A percentile compares a stretch with the other conserved stretches of the same genome.
Evolutionary conservation across 2,113 vertebrate genomes (phyloP).

Genomic region (Megaceryle maxima): DNA sequence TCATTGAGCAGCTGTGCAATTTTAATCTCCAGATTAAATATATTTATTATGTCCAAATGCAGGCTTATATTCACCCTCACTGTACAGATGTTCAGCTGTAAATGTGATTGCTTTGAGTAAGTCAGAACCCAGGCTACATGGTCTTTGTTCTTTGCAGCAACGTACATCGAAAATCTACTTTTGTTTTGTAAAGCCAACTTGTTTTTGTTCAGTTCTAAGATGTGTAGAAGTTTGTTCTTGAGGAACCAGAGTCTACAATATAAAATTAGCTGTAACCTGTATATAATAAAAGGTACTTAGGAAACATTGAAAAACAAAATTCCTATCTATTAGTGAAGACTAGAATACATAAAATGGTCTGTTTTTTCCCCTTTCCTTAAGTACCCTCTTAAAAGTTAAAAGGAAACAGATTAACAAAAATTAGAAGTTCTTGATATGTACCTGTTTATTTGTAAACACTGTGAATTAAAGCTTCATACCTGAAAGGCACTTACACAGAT

Average conservation of each 20-base stretch:
- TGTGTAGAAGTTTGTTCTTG: background rate
- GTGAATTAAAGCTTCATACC: background rate
- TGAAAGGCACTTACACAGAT: background rate
- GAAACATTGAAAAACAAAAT: too few species aligned
- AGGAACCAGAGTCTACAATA: background rate
- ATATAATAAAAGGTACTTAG: background rate
- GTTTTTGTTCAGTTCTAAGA: background rate
- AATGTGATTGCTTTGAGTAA: background rate
- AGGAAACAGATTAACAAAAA: background rate
- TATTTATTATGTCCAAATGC: background rate
- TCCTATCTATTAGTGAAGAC: background rate
- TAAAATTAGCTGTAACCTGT: background rate
- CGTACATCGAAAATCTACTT: background rate
- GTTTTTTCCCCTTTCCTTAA: background rate
- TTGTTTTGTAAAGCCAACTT: background rate
- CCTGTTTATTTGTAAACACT: background rate
- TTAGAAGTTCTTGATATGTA: background rate
- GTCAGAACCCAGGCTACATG: background rate
- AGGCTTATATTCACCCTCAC: background rate
- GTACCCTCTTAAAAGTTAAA: background rate
- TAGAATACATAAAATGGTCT: background rate
- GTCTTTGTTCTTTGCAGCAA: background rate
- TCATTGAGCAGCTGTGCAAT: background rate
- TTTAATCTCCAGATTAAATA: background rate
- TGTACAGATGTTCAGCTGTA: background rate